Evolutionary conservation across 2,797 vertebrate genomes (phyloP), one percentile per base, ranked within the genome.

Genomic region (Anolis apletophallus): DNA sequence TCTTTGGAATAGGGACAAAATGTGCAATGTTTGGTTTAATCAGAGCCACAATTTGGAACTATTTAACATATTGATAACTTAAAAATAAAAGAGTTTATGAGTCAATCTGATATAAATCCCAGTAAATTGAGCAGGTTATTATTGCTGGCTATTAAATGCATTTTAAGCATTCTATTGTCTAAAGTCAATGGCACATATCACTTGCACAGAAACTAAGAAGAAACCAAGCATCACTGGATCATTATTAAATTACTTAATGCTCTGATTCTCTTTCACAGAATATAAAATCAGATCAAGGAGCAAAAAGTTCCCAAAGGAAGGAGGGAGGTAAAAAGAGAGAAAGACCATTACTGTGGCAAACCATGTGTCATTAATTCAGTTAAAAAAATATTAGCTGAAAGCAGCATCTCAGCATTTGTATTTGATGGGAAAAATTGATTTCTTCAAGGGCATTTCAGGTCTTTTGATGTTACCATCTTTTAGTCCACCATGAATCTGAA

Each of bases 361-460:
- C 93, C 95, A 96, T 96, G 95, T 96, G 95, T 94, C 96, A 96
- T 96, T 97, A 97, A 96, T 97, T 97, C 95, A 92, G 95, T 96
- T 96, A 96, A 96, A 96, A 46, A 97, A 96, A 96, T 96, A 97
- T 96, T 95, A 96, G 96, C 95, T 88, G 87, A 97, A 96, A 96
- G 96, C 96, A 96, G 92, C 94, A 93, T 96, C 96, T 96, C 94
- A 95, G 95, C 96, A 96, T 96, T 97, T 96, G 96, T 97, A 95
- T 97, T 96, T 96, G 95, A 96, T 96, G 96, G 96, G 96, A 94
- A 96, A 97, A 97, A 97, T 97, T 97, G 96, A 97, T 97, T 96
- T 97, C 96, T 97, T 96, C 96, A 94, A 96, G 97, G 98, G 96
- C 97, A 98, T 98, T 98, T 97, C 95, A 96, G 96, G 96, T 96